Evolutionary conservation across 2,113 vertebrate species (phyloP), one percentile per base, ranked within the genome.

Genomic region (Microtus montanus): DNA sequence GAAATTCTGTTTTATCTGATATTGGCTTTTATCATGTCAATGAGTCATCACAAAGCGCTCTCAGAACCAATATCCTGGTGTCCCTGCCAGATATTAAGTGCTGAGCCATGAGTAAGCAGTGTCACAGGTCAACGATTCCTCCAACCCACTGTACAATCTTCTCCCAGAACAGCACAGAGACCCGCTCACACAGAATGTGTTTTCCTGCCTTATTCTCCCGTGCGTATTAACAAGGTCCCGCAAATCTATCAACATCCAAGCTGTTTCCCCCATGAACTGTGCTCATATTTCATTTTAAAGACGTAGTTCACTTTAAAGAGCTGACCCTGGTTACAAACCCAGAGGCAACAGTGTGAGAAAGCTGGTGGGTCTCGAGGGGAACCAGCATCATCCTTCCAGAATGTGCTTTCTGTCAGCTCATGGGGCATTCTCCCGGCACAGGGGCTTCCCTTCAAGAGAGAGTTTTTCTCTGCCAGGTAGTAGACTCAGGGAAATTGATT

Each of bases 1-100:
- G 33, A 93, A 89, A 89, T 28, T 88, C 28, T 20, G 49, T 12
- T 92, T 77, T 74, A 80, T 85, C 91, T 92, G 47, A 38, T 64
- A 19, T n/a, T 30, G 14, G n/a, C 41, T 61, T 90, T 64, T 58
- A 41, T 87, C 70, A 41, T 58, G 68, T 73, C 75, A 80, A 75
- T 38, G 49, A 75, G 26, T 71, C 86, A 83, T 83, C 30, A 33
- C 9, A 87, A 61, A 64, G 74, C 61, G 70, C 4, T 61, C 54
- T 85, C 64, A 84, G 85, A 78, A 78, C 80, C 9, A 82, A 71
- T 83, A 77, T 86, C 89, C 41, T 9, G 74, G 30, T 20, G 52
- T 87, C 5, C 61, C 58, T 93, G 79, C 13, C 79, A 74, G 66
- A 28, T 7, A 74, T 20, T 68, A 70, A 86, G 58, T 85, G n/a